Conservation (phyloP, 1,140 invertebrate genomes). For the Drosophila miranda region DNA sequence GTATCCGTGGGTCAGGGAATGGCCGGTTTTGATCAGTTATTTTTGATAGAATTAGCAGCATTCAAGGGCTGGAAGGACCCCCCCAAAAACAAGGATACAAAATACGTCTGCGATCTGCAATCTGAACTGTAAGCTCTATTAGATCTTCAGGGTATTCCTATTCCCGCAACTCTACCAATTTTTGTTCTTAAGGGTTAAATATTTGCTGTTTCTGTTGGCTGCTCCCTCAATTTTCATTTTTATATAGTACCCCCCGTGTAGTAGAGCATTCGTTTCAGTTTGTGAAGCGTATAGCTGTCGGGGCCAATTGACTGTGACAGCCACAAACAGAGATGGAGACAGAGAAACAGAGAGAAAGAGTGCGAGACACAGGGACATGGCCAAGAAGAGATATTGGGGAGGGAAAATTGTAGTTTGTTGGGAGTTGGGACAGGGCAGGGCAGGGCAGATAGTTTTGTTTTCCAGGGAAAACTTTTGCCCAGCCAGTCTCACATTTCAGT, state of each 20-base stretch:
- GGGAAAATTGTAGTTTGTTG: no score
- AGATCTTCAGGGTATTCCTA: no score
- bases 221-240: constrained; percentile 30
- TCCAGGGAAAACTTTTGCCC: constrained; percentile 23
- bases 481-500: constrained; percentile 52
- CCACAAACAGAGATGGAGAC: neutral
- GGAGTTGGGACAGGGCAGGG: no score
- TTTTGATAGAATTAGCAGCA: no score
- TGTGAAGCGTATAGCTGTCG: constrained; percentile 47
- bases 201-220: constrained; percentile 7
- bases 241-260: constrained; percentile 12
- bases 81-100: no score
- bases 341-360: neutral
- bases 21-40: no score
- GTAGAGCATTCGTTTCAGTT: constrained; percentile 55
- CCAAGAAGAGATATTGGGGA: neutral
- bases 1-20: no score
- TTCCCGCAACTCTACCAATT: no score
- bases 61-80: no score
- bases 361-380: neutral
- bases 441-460: no score
- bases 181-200: neutral
- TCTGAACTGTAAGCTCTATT: no score
- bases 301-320: constrained; percentile 52
- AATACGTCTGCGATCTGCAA: no score